Evolutionary conservation across 2,888 invertebrate species (phyloP).

Genomic region (Agrochola litura): DNA sequence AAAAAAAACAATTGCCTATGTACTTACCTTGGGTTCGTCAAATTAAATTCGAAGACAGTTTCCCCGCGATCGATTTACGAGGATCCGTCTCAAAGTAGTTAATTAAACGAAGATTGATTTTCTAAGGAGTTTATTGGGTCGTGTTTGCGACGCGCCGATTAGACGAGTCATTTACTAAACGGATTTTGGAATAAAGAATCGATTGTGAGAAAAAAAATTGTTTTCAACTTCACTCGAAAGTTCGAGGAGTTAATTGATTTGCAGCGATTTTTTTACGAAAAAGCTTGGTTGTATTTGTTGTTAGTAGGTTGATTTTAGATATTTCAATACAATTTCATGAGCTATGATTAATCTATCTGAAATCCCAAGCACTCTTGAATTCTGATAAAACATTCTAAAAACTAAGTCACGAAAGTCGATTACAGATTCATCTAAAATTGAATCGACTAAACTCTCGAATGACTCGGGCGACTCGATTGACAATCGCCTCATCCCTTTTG

Average conservation of each 20-base stretch:
- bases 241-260: constrained; percentile 27
- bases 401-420: constrained; percentile 38
- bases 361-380: neutral
- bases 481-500: constrained; percentile 58
- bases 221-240: constrained; percentile 28
- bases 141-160: constrained; percentile 57
- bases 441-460: constrained; percentile 50
- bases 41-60: constrained; percentile 65
- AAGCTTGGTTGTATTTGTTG: neutral
- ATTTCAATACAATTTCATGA: neutral
- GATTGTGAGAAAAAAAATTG: constrained; percentile 7
- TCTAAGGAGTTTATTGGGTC: constrained; percentile 65
- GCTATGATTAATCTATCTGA: neutral
- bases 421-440: constrained; percentile 48
- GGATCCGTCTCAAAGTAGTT: constrained; percentile 65
- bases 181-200: constrained; percentile 45
- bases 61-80: constrained; percentile 63
- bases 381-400: constrained; percentile 1
- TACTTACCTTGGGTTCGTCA: constrained; percentile 58
- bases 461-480: constrained; percentile 33
- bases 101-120: constrained; percentile 71
- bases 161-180: constrained; percentile 55
- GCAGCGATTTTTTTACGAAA: constrained; percentile 1
- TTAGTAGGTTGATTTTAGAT: neutral
- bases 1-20: constrained; percentile 54